These are phyloP conservation scores for Alosa alosa DNA, from an alignment of 2,113 vertebrate genomes.

Conservation along the genomic window DNA sequence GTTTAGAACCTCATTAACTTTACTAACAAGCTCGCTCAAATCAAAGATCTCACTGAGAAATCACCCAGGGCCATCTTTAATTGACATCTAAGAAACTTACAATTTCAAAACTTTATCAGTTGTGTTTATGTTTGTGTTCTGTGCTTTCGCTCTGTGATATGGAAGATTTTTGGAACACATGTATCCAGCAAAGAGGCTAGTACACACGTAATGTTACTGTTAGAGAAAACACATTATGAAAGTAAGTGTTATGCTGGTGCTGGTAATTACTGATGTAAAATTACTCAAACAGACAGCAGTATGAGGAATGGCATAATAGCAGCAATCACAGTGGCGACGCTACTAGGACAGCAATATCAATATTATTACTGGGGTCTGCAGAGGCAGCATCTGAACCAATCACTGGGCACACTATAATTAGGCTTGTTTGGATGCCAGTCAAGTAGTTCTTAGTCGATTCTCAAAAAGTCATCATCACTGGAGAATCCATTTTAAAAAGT, in stretches of 20 bases:
- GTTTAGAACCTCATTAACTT: background rate
- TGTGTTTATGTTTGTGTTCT: background rate
- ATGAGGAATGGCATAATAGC: background rate
- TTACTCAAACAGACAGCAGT: background rate
- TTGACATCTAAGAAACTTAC: background rate
- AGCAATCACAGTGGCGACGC: background rate
- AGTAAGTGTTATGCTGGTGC: background rate
- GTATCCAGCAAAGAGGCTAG: background rate
- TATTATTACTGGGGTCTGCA: background rate
- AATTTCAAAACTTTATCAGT: background rate
- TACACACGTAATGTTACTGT: background rate
- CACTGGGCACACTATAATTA: background rate
- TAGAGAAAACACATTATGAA: background rate
- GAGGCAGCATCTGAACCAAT: background rate
- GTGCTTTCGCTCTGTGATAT: background rate
- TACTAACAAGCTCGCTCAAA: background rate
- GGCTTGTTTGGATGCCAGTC: conserved; percentile 15
- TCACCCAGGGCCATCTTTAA: background rate
- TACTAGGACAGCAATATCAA: background rate
- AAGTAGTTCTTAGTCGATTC: conserved; percentile 8
- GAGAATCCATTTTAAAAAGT: background rate
- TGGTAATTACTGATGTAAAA: background rate
- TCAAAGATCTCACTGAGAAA: background rate
- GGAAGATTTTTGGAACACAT: background rate
- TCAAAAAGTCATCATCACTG: background rate